phyloP scores from a whole-genome alignment of 1,140 invertebrate genomes.

The Gonioctena quinquepunctata region DNA sequence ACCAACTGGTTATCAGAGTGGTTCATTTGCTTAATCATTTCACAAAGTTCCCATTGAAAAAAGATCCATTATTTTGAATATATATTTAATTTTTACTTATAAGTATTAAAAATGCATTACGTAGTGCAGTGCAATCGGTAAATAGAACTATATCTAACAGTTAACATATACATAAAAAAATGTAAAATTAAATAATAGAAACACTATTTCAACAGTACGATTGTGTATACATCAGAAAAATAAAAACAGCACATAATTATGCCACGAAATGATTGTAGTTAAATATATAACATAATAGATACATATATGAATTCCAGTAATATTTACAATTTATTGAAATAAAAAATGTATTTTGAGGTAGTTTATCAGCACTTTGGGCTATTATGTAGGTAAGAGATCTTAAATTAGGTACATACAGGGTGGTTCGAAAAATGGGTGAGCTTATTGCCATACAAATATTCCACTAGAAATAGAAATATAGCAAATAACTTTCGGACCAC shows the following conservation, averaged over 20 bases:
- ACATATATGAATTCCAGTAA: constrained; percentile 32
- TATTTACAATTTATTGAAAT: constrained; percentile 19
- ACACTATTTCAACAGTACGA: constrained; percentile 40
- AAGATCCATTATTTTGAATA: too few relatives aligned
- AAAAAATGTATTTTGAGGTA: constrained; percentile 24
- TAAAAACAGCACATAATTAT: constrained; percentile 41
- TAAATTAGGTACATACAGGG: not conserved
- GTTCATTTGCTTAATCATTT: too few relatives aligned
- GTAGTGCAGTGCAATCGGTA: constrained; percentile 46
- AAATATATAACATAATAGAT: constrained; percentile 42
- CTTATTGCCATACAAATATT: not conserved
- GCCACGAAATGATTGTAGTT: constrained; percentile 36
- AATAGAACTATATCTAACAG: constrained; percentile 47
- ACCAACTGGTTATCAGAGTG: too few relatives aligned
- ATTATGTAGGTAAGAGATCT: not conserved
- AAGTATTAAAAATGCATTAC: constrained; percentile 45
- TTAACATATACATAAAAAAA: constrained; percentile 45
- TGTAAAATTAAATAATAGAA: constrained; percentile 44
- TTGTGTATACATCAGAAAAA: constrained; percentile 36
- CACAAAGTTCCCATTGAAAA: too few relatives aligned
- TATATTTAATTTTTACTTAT: constrained; percentile 45
- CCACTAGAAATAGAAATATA: constrained; percentile 4
- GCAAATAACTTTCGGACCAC: not conserved
- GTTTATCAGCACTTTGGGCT: constrained; percentile 19
- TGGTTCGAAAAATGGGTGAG: not conserved